phyloP scores from a whole-genome alignment of 2,888 invertebrate genomes.

The Ditylenchus weischeri region DNA sequence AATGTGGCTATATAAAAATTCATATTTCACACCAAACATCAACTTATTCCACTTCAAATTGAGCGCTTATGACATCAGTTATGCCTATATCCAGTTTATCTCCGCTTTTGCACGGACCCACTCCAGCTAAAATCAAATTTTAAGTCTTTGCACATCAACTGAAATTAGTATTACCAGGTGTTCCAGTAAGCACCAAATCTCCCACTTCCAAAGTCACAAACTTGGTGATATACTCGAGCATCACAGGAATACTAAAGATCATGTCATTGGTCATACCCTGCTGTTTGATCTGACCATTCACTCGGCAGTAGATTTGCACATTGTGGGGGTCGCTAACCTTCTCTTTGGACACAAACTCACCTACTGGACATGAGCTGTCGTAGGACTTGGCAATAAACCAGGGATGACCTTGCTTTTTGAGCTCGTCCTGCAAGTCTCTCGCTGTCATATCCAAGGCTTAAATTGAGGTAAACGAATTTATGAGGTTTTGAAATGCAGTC shows the following conservation, averaged over 20 bases:
- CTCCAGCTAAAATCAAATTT: constrained; percentile 33
- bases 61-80: constrained; percentile 38
- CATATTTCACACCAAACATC: neutral
- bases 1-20: neutral
- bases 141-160: neutral
- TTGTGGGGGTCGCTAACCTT: constrained; percentile 66
- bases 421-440: constrained; percentile 45
- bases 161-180: constrained; percentile 24
- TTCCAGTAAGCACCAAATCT: constrained; percentile 73
- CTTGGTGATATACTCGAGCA: constrained; percentile 70
- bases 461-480: neutral
- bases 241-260: constrained; percentile 68
- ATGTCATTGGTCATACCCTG: constrained; percentile 68
- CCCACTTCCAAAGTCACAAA: constrained; percentile 71
- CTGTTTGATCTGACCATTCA: constrained; percentile 52
- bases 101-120: constrained; percentile 42
- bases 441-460: constrained; percentile 69
- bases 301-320: constrained; percentile 67
- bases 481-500: too few relatives aligned
- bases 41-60: constrained; percentile 26
- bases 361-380: constrained; percentile 75
- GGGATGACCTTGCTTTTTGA: constrained; percentile 68
- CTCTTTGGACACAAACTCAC: constrained; percentile 66
- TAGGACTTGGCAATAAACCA: constrained; percentile 77
- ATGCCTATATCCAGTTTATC: constrained; percentile 53